Evolutionary conservation across 2,113 vertebrate genomes (phyloP), one percentile per base, ranked within the genome.

Genomic region (Zosterops hypoxanthus): DNA sequence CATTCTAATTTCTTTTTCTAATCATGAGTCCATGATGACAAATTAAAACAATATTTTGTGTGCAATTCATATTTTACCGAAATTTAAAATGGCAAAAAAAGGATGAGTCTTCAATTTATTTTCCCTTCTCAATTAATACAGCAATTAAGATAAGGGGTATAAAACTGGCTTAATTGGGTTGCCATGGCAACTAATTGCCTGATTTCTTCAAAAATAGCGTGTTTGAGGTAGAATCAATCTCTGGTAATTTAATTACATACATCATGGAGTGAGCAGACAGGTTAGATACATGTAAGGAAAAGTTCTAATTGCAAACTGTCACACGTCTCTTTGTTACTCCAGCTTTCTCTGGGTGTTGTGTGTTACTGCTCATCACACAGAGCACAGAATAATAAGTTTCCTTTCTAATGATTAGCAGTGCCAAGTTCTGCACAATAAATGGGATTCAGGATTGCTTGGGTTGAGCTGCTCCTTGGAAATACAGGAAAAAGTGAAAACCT

Each of bases 161-260:
- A 97, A 97, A 97, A 88, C 88, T 52, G 88, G 82, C 94, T 97
- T 97, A 97, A 98, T 97, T 98, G 96, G 90, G 96, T 97, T 97
- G 94, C 97, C 94, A 95, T 96, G 85, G 93, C 86, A 97, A 98
- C 96, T 96, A 97, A 98, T 98, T 97, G 96, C 95, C 95, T 41
- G 82, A 92, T 97, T 97, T 95, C 88, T 94, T 96, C 55, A 92
- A 95, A 97, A 97, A 96, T 89, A 79, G 68, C 34, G n/a, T 96
- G 82, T 96, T 98, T 97, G 92, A 97, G 92, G 96, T 92, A 71
- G 97, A 95, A 95, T 97, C 95, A 94, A 95, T 97, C 88, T 69
- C 16, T 60, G 73, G 57, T 95, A 97, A 97, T 98, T 97, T 90
- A 96, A 96, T 94, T 95, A 47, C 3, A 36, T 44, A 33, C 71